phyloP scores from a whole-genome alignment of 2,888 invertebrate genomes.

The Hanleya hanleyi region DNA sequence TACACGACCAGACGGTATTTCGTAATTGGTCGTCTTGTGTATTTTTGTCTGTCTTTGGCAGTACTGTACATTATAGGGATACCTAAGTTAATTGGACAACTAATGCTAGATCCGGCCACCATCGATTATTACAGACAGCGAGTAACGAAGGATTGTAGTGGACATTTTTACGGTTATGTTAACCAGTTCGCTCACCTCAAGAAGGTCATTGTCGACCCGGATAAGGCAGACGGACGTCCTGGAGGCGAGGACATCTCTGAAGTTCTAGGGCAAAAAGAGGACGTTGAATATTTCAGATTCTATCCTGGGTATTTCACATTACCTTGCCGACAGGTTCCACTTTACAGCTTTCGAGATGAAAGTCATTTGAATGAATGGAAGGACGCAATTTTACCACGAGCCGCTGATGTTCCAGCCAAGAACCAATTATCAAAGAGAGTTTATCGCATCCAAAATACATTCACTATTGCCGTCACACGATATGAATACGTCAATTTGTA shows the following conservation, averaged over 20 bases:
- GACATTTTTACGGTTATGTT: constrained; percentile 1
- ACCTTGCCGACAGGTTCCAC: constrained; percentile 31
- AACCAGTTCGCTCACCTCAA: constrained; percentile 14
- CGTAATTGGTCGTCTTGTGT: too few species aligned
- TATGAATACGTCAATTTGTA: constrained; percentile 68
- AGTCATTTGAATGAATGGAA: constrained; percentile 46
- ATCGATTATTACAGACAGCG: not conserved
- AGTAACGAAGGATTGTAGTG: not conserved
- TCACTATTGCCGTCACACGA: constrained; percentile 57
- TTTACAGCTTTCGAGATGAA: constrained; percentile 29
- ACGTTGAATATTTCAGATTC: constrained; percentile 19
- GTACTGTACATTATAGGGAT: not conserved
- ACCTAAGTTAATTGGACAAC: not conserved
- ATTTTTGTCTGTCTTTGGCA: too few species aligned
- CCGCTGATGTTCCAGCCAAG: not conserved
- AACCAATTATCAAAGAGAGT: not conserved
- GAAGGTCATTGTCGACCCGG: constrained; percentile 11
- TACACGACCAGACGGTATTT: too few species aligned
- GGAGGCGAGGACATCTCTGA: constrained; percentile 18
- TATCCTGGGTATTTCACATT: constrained; percentile 50
- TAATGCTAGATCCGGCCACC: not conserved
- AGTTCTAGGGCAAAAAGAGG: constrained; percentile 16
- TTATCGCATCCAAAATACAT: not conserved
- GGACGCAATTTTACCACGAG: not conserved
- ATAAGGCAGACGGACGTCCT: not conserved